Conservation (phyloP, 2,113 vertebrate species). For the Cyanoderma ruficeps region DNA sequence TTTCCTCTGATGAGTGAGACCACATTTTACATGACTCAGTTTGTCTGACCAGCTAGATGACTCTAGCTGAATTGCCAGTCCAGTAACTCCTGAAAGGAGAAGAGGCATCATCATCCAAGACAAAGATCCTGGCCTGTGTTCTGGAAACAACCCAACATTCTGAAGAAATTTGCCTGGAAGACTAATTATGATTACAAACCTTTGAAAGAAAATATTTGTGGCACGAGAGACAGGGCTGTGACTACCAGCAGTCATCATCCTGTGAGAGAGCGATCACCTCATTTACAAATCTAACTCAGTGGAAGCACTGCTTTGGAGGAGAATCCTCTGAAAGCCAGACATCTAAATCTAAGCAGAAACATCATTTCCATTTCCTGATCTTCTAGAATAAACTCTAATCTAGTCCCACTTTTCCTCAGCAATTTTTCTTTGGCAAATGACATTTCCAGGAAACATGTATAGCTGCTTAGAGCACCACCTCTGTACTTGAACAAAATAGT, state of each 20-base stretch:
- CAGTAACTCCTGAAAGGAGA: neutral
- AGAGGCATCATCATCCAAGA: neutral
- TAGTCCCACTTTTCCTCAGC: neutral
- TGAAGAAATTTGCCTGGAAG: neutral
- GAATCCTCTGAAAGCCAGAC: neutral
- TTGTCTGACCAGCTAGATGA: neutral
- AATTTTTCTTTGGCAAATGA: neutral
- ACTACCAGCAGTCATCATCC: neutral
- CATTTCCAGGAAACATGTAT: neutral
- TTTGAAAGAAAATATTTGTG: neutral
- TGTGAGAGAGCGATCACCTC: rapidly evolving
- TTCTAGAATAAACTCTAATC: neutral
- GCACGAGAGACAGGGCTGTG: neutral
- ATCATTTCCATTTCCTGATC: neutral
- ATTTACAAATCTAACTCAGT: neutral
- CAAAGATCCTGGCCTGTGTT: neutral
- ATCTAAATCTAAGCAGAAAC: neutral
- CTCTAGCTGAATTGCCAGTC: neutral
- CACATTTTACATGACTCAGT: neutral
- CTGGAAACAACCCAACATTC: neutral
- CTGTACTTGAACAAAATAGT: neutral
- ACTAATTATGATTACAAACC: neutral
- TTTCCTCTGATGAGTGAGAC: neutral
- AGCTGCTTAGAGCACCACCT: neutral
- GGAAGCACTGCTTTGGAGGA: neutral